Conservation (phyloP, 2,888 invertebrate genomes). For the Perdita meconis region DNA sequence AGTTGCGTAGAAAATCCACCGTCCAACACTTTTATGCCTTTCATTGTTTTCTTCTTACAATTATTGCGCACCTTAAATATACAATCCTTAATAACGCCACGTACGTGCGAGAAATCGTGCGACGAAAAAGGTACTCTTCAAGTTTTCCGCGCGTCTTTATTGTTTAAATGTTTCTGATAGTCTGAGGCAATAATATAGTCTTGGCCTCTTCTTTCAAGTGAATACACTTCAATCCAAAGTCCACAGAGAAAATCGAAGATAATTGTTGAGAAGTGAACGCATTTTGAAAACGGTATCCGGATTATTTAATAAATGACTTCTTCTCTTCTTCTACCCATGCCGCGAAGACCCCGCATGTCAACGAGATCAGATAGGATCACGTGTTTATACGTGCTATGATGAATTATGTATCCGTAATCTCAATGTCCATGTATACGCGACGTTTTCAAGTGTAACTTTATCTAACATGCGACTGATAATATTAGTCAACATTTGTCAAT, state of each 20-base stretch:
- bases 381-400: constrained; percentile 20
- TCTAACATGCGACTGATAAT: constrained; percentile 24
- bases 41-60: constrained; percentile 36
- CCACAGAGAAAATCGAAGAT: constrained; percentile 49
- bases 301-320: constrained; percentile 1
- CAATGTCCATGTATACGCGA: background rate
- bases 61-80: background rate
- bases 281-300: background rate
- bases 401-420: constrained; percentile 1
- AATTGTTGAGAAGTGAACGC: constrained; percentile 18
- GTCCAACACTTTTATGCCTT: constrained; percentile 84
- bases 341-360: background rate
- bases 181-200: constrained; percentile 44
- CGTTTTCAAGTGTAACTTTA: constrained; percentile 16
- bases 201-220: too few relatives aligned
- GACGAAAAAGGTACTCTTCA: constrained; percentile 1
- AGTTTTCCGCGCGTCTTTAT: constrained; percentile 18
- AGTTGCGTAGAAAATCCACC: constrained; percentile 94
- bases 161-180: constrained; percentile 21
- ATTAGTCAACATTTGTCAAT: constrained; percentile 1
- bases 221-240: constrained; percentile 56
- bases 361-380: constrained; percentile 24
- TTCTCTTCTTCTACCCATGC: constrained; percentile 11
- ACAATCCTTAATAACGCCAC: background rate
- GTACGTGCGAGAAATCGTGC: background rate